phyloP scores from a whole-genome alignment of 1,140 invertebrate genomes.

The Heterodera carotae region DNA sequence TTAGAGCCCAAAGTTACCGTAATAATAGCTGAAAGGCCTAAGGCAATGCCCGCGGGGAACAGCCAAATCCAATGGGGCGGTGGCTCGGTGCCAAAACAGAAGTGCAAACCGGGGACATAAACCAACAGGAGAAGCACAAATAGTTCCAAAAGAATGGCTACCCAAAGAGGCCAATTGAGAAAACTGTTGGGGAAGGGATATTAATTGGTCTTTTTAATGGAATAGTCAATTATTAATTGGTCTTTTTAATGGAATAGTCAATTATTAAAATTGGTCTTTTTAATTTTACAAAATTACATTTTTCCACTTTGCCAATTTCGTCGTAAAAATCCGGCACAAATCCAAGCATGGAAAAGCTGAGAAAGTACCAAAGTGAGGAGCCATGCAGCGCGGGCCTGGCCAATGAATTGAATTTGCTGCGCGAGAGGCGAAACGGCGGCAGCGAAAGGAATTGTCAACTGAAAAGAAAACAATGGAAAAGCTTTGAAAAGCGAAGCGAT shows the following conservation, averaged over 20 bases:
- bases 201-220: too few relatives aligned
- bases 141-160: background rate
- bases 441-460: background rate
- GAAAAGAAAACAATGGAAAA: background rate
- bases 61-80: background rate
- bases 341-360: slow-evolving; percentile 31
- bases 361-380: slow-evolving; percentile 45
- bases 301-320: background rate
- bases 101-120: background rate
- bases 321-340: slow-evolving; percentile 20
- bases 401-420: slow-evolving; percentile 27
- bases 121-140: background rate
- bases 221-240: too few relatives aligned
- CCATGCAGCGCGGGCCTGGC: slow-evolving; percentile 47
- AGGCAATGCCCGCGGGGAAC: background rate
- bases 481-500: background rate
- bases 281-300: background rate
- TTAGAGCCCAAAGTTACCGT: background rate
- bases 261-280: too few relatives aligned
- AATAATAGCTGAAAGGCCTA: background rate
- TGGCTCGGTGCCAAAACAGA: background rate
- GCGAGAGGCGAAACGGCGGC: slow-evolving; percentile 23
- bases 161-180: background rate
- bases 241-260: background rate
- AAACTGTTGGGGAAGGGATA: background rate